A percentile compares a stretch with the other conserved stretches of the same genome.
phyloP scores from a whole-genome alignment of 2,113 vertebrate species.

The Physeter macrocephalus region DNA sequence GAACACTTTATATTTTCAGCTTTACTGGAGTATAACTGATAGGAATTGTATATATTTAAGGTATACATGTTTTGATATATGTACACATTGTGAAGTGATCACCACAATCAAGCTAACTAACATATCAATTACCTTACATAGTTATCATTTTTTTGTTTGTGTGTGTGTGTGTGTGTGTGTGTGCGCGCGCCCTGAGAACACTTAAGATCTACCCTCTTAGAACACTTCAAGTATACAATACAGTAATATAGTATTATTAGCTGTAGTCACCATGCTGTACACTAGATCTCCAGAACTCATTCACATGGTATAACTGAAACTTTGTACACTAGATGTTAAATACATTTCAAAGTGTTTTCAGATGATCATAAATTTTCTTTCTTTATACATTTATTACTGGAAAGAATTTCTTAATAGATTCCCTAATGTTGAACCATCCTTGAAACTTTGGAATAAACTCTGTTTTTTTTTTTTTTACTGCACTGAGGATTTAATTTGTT shows the following conservation, averaged over 20 bases:
- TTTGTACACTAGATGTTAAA: not conserved
- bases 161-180: too few relatives aligned
- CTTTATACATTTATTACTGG: not conserved
- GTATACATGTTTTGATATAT: not conserved
- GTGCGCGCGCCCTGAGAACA: not conserved
- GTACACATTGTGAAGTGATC: too few relatives aligned
- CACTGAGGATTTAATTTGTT: not conserved
- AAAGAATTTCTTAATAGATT: not conserved
- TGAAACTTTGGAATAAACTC: not conserved
- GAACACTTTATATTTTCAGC: not conserved
- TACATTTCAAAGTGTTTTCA: not conserved
- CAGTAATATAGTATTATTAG: not conserved
- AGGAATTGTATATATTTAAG: not conserved
- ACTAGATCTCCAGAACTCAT: not conserved
- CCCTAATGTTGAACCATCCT: not conserved
- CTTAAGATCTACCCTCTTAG: not conserved
- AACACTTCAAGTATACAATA: not conserved
- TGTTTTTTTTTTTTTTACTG: not conserved
- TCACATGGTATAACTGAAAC: not conserved
- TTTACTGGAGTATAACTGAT: not conserved
- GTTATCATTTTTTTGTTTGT: too few relatives aligned
- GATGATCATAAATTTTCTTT: not conserved
- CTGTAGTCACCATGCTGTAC: too few relatives aligned
- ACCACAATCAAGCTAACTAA: too few relatives aligned
- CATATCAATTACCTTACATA: too few relatives aligned